Conservation (phyloP, 1,140 invertebrate species). For the Euwallacea similis region DNA sequence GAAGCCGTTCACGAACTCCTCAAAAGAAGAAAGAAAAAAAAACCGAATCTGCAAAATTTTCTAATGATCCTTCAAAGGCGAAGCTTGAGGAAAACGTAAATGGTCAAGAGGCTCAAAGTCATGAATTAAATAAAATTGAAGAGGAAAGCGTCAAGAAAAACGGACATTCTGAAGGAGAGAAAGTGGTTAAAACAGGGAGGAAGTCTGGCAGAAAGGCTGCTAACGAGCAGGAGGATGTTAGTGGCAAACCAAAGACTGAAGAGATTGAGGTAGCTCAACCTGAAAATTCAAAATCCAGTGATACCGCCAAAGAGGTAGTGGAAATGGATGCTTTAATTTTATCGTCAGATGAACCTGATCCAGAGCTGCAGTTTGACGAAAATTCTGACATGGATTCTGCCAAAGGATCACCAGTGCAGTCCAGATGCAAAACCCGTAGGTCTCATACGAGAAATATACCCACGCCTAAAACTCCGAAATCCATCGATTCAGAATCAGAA, state of each 20-base stretch:
- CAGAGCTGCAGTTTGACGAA: constrained; percentile 51
- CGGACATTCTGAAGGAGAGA: neutral
- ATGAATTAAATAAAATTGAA: neutral
- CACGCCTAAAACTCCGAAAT: constrained; percentile 52
- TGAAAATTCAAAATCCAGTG: neutral
- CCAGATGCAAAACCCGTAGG: constrained; percentile 48
- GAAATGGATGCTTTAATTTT: constrained; percentile 49
- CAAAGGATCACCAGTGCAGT: constrained; percentile 46
- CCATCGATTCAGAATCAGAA: constrained; percentile 33
- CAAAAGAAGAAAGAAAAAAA: constrained; percentile 32
- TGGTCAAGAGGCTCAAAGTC: constrained; percentile 4
- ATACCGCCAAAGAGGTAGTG: constrained; percentile 24
- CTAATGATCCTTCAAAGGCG: constrained; percentile 6
- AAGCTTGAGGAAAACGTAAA: constrained; percentile 22
- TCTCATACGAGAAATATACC: constrained; percentile 50
- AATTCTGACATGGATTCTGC: constrained; percentile 50
- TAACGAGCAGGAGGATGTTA: neutral
- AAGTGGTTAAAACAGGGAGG: neutral
- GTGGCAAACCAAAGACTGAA: neutral
- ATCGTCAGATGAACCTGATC: constrained; percentile 47
- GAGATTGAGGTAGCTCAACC: constrained; percentile 5
- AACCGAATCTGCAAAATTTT: constrained; percentile 3
- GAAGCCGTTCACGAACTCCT: constrained; percentile 34
- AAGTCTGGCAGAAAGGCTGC: neutral
- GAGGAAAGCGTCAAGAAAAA: constrained; percentile 5